Evolutionary conservation across 2,888 invertebrate species (phyloP), one percentile per base, ranked within the genome.

Genomic region (Sarcophaga variegata): DNA sequence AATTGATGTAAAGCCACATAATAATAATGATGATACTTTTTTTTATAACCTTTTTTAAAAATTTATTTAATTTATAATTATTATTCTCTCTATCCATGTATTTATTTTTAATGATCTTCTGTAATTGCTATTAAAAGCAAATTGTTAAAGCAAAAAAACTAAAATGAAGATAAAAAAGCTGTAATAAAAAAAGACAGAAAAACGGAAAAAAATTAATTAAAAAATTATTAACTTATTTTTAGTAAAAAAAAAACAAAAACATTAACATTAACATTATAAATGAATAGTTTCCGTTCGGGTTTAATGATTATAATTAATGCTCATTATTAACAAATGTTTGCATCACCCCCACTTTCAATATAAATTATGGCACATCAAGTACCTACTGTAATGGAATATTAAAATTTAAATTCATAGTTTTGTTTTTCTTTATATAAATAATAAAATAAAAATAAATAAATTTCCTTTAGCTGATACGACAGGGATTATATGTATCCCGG

Each of bases 101-200:
- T 25, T 59, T 78, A 37, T 74, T 87, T 63, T 64, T 69, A 45
- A 59, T 54, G 59, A 63, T 17, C 27, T 76, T 70, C 74, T 84
- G 62, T 76, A 70, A 62, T 64, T 59, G 69, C 49, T 82, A 37
- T 74, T 62, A 60, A 63, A 54, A 60, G 62, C 45, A 69, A 85
- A 45, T 59, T 85, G 72, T 76, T 67, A 62, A 62, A 3, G 45
- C 62, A 67, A 47, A 54, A 54, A 37, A 10, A 10, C 37, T 10
- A 2, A 37, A 37, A 37, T 37, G 8, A 10, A 2, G 37, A 37
- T 2, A 37, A 37, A 37, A 82, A 76, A 66, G 71, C 85, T 82
- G 91, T 86, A 91, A 91, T 88, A 78, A 74, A 17, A 76, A 17
- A 79, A 60, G 60, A 17, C 62, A 69, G 77, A 72, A 17, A 76